Conservation (phyloP, 2,888 invertebrate species). For the Idaea biselata region DNA sequence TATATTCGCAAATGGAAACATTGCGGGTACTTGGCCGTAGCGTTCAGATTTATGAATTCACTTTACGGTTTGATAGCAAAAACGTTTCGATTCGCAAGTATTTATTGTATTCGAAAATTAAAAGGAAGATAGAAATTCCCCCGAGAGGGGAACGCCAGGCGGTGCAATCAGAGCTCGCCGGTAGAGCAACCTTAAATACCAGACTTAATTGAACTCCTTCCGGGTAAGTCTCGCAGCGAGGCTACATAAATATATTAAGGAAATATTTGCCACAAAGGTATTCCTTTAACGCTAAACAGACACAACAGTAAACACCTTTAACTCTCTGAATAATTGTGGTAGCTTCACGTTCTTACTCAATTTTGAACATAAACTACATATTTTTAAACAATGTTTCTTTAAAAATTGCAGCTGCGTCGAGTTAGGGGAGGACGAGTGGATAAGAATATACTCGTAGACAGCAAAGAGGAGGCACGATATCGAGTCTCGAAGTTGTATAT, state of each 20-base stretch:
- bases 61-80: constrained; percentile 46
- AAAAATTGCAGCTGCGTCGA: too few relatives aligned
- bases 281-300: constrained; percentile 61
- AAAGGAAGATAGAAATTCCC: constrained; percentile 68
- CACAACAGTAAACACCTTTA: constrained; percentile 26
- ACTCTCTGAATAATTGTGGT: constrained; percentile 3
- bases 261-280: constrained; percentile 63
- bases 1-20: constrained; percentile 7
- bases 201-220: constrained; percentile 79
- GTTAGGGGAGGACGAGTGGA: too few relatives aligned
- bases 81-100: constrained; percentile 57
- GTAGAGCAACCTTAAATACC: constrained; percentile 78
- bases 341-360: not conserved
- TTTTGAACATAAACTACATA: constrained; percentile 1
- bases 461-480: too few relatives aligned
- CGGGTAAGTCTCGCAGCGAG: constrained; percentile 55
- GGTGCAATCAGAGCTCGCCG: constrained; percentile 73
- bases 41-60: constrained; percentile 37
- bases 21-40: constrained; percentile 25
- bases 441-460: too few relatives aligned
- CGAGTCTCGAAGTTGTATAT: too few relatives aligned
- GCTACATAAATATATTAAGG: constrained; percentile 72
- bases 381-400: constrained; percentile 1
- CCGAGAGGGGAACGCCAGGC: constrained; percentile 43
- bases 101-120: constrained; percentile 78